Evolutionary conservation across 2,113 vertebrate species (phyloP).

Genomic region (Percopsis transmontana): DNA sequence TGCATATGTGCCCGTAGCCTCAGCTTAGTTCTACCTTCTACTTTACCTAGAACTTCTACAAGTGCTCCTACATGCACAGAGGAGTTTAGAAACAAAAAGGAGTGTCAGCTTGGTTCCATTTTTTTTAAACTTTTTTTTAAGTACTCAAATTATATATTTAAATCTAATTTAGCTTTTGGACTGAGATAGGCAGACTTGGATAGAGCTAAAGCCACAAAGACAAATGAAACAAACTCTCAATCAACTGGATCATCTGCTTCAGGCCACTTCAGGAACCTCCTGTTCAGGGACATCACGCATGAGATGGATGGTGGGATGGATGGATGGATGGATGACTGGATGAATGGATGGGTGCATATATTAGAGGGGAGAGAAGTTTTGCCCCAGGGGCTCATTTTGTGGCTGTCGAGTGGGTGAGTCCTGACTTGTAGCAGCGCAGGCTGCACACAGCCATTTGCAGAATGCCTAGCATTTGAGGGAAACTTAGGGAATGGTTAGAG

Average conservation of each 20-base stretch:
- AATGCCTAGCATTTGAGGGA: conserved; percentile 62
- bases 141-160: not conserved
- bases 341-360: conserved; percentile 42
- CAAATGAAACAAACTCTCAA: not conserved
- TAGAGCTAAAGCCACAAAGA: not conserved
- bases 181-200: not conserved
- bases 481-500: conserved; percentile 12
- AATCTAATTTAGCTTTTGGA: not conserved
- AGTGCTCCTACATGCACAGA: too few relatives aligned
- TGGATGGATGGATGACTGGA: conserved; percentile 21
- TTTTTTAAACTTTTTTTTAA: not conserved
- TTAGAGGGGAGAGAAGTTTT: conserved; percentile 57
- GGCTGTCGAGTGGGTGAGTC: conserved; percentile 24
- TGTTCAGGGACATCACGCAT: conserved; percentile 42
- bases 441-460: conserved; percentile 53
- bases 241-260: conserved; percentile 46
- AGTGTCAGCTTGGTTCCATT: too few relatives aligned
- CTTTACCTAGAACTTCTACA: too few relatives aligned
- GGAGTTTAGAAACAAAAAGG: not conserved
- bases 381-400: conserved; percentile 54
- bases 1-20: not conserved
- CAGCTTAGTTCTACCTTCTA: not conserved
- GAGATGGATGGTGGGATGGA: conserved; percentile 29
- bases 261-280: conserved; percentile 1
- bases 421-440: conserved; percentile 53